phyloP scores from a whole-genome alignment of 2,113 vertebrate genomes.

The Oreamnos americanus region DNA sequence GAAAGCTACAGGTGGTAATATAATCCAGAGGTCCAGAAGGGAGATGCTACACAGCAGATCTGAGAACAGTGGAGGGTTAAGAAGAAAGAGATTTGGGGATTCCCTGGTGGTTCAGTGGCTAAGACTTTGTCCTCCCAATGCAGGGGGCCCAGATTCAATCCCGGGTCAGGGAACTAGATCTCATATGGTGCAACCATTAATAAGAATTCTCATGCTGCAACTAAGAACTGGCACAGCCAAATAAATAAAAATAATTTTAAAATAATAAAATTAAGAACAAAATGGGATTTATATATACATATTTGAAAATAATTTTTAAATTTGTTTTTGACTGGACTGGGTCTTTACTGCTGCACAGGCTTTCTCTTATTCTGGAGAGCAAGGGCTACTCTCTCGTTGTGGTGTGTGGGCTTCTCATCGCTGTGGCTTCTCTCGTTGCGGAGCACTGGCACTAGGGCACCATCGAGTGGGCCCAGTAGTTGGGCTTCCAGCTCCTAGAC shows the following conservation, averaged over 20 bases:
- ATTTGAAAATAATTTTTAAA: not conserved
- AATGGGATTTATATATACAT: not conserved
- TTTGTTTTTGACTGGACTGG: not conserved
- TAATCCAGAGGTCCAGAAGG: not conserved
- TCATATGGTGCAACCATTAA: not conserved
- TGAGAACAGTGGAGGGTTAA: not conserved
- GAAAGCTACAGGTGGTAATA: not conserved
- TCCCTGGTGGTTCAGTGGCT: not conserved
- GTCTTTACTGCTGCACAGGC: not conserved
- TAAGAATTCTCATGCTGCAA: not conserved
- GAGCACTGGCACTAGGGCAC: not conserved
- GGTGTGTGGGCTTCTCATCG: not conserved
- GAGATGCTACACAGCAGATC: not conserved
- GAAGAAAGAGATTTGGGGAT: not conserved
- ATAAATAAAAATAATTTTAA: not conserved
- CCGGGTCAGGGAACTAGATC: not conserved
- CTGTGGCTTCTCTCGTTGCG: not conserved
- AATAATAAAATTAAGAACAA: not conserved
- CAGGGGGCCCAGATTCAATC: not conserved
- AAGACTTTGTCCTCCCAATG: not conserved
- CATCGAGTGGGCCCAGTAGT: not conserved
- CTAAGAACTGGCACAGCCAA: not conserved
- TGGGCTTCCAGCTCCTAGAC: not conserved
- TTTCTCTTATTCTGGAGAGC: not conserved
- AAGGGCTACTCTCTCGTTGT: not conserved